Evolutionary conservation across 2,797 vertebrate genomes (phyloP).

Genomic region (Ciconia nigra): DNA sequence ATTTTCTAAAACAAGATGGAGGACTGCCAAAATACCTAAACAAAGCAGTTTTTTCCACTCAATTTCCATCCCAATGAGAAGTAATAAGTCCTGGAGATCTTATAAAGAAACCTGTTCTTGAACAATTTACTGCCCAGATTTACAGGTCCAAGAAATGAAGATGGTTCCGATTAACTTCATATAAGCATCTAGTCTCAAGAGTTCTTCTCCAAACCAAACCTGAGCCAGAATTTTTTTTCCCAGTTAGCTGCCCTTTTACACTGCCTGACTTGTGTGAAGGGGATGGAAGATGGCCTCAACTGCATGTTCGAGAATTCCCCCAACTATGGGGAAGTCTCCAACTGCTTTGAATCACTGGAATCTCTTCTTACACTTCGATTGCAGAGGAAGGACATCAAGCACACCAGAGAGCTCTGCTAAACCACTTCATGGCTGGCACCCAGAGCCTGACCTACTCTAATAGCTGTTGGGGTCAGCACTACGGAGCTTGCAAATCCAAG

Average conservation of each 20-base stretch:
- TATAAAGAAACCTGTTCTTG: conserved; percentile 41
- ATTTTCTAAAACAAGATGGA: conserved; percentile 35
- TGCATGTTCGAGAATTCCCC: not conserved
- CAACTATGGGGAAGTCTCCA: not conserved
- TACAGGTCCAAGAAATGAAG: conserved; percentile 45
- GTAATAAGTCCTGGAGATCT: conserved; percentile 32
- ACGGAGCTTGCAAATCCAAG: not conserved
- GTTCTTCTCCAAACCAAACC: not conserved
- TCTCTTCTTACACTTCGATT: not conserved
- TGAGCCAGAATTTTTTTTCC: not conserved
- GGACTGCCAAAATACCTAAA: conserved; percentile 36
- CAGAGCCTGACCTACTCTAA: not conserved
- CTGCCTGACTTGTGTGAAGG: not conserved
- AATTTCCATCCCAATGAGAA: conserved; percentile 50
- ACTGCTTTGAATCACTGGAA: not conserved
- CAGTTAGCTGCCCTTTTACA: not conserved
- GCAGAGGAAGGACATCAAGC: not conserved
- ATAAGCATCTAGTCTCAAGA: conserved; percentile 16
- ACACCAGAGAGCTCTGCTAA: not conserved
- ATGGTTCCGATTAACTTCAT: conserved; percentile 55
- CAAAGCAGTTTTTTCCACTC: conserved; percentile 4
- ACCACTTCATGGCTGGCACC: not conserved
- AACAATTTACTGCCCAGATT: conserved; percentile 39
- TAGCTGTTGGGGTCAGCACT: not conserved
- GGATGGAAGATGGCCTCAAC: not conserved